Base-by-base conservation (phyloP, 1,140 invertebrate species). In the Branchinecta lindahli region DNA sequence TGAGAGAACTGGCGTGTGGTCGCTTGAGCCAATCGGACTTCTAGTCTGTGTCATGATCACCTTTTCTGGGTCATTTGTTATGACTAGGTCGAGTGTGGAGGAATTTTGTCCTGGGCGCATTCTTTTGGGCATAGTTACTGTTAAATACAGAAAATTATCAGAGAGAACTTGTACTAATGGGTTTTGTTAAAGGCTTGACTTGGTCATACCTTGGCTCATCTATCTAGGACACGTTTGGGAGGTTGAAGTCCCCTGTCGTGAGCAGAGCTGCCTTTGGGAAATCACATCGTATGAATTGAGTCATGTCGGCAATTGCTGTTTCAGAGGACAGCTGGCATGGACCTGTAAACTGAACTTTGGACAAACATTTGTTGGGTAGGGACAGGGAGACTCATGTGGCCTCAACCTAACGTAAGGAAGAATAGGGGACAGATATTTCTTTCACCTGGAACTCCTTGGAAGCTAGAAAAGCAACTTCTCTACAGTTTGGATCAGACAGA, bases 281-380 rank as follows among this genome's bases (percentile, higher is more conserved):
- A 20, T 61, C 6, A 6, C 52, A 61, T 61, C 2, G 52, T 61
- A 61, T 6, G 52, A 6, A 61, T 61, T 61, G 52, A 2, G 52
- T 61, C 52, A 61, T 61, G 2, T 61, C 52, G 18, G 2, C 52
- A 52, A 52, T 61, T 61, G 6, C 52, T 61, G 12, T 61, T 61
- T 61, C 18, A 61, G 52, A 61, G 52, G 52, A 61, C 52, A 61
- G 52, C 52, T 61, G 52, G 52, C 52, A 61, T 61, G 52, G 52
- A 61, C 52, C 6, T 61, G 52, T 6, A 61, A 61, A 6, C 6
- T 6, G 52, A 61, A 61, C 52, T 61, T 61, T 3, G 6, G 52
- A 61, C 52, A 20, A 61, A 61, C 52, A 61, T 52, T 52, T 52
- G 9, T 9, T 52, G 9, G 47, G 47, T 9, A n/a, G n/a, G n/a